Evolutionary conservation across 2,797 vertebrate genomes (phyloP).

Genomic region (Phaenicophaeus curvirostris): DNA sequence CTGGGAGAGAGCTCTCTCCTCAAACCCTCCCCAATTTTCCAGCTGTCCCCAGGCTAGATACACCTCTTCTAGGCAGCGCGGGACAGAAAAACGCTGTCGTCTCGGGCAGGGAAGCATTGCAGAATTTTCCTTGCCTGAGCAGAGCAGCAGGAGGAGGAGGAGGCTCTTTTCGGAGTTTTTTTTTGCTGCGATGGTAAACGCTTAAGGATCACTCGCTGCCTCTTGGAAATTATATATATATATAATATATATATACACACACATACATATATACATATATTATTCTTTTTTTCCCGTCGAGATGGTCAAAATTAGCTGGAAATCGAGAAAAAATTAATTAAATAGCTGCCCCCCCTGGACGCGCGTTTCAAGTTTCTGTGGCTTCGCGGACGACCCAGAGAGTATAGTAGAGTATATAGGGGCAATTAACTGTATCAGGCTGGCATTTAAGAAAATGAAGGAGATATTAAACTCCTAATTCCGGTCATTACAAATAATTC

Average conservation of each 20-base stretch:
- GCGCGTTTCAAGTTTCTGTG: neutral
- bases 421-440: constrained; percentile 48
- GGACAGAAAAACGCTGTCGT: neutral
- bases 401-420: neutral
- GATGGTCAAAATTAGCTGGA: neutral
- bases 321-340: neutral
- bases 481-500: constrained; percentile 58
- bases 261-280: neutral
- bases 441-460: constrained; percentile 38
- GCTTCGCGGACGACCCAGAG: neutral
- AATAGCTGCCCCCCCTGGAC: neutral
- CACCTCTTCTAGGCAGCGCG: constrained; percentile 1
- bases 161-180: neutral
- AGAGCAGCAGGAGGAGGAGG: neutral
- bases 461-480: constrained; percentile 57
- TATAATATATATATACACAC: neutral
- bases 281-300: neutral
- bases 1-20: neutral
- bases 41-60: neutral
- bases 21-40: neutral
- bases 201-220: neutral
- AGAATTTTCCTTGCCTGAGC: neutral
- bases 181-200: neutral
- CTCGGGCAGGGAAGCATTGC: neutral
- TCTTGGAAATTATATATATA: neutral